Conservation (phyloP, 1,140 invertebrate species). For the Steinernema khuongi region DNA sequence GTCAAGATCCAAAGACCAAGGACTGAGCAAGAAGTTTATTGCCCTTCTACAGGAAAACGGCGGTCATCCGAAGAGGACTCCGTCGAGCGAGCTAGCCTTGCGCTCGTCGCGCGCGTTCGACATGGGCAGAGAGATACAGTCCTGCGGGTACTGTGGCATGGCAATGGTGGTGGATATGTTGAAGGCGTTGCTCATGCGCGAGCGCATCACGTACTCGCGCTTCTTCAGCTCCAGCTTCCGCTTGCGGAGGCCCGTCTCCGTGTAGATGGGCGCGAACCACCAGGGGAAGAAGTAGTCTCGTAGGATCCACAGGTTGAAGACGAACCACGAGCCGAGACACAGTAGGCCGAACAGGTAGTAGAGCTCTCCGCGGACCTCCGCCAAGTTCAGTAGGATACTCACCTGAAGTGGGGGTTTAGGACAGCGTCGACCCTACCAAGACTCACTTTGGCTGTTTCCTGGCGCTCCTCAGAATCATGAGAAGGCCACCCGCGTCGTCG, state of each 20-base stretch:
- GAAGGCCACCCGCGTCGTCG: not conserved
- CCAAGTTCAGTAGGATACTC: conserved; percentile 14
- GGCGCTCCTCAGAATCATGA: not conserved
- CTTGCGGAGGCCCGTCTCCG: conserved; percentile 33
- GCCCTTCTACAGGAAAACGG: not conserved
- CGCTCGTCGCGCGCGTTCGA: not conserved
- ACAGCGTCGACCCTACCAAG: not conserved
- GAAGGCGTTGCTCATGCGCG: conserved; percentile 3
- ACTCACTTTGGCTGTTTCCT: conserved; percentile 4
- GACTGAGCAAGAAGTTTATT: not conserved
- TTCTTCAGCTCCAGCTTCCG: conserved; percentile 28
- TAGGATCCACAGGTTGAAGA: conserved; percentile 42
- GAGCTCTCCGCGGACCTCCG: conserved; percentile 35
- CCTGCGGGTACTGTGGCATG: conserved; percentile 8
- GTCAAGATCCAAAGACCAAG: not conserved
- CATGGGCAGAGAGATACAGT: conserved; percentile 16
- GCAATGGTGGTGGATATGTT: conserved; percentile 13
- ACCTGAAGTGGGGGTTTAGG: not conserved
- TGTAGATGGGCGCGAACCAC: conserved; percentile 39
- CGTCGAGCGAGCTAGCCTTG: not conserved
- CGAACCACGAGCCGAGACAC: conserved; percentile 36
- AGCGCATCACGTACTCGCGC: conserved; percentile 24
- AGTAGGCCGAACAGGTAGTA: conserved; percentile 39
- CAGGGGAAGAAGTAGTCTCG: conserved; percentile 46
- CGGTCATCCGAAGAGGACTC: not conserved